Conservation (phyloP, 2,888 invertebrate species). For the Cataglyphis rosenhaueri region DNA sequence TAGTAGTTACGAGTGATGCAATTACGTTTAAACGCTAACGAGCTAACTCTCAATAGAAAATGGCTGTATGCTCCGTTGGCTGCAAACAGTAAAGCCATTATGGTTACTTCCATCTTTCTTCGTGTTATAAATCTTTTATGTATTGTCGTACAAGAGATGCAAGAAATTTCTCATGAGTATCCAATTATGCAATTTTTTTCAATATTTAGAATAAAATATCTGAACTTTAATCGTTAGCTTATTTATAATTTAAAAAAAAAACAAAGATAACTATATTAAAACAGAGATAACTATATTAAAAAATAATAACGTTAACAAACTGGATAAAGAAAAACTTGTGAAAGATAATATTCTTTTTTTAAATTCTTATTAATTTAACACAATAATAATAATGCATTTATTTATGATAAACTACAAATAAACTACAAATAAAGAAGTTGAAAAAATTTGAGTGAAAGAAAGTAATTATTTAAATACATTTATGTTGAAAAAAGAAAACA, state of each 20-base stretch:
- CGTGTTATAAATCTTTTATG: constrained; percentile 47
- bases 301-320: not conserved
- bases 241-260: not conserved
- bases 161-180: not conserved
- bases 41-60: constrained; percentile 85
- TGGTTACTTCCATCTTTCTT: constrained; percentile 65
- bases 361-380: not conserved
- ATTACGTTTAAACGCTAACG: constrained; percentile 85
- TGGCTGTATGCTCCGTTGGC: constrained; percentile 85
- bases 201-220: not conserved
- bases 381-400: not conserved
- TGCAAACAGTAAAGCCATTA: constrained; percentile 84
- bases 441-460: not conserved
- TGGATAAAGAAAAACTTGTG: no score
- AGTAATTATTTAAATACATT: not conserved
- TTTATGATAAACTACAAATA: no score
- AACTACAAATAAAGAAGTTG: not conserved
- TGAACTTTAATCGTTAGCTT: not conserved
- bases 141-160: not conserved
- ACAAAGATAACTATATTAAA: not conserved
- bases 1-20: constrained; percentile 83
- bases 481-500: not conserved
- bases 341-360: not conserved
- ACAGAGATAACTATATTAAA: not conserved
- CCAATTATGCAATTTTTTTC: constrained; percentile 1